Evolutionary conservation across 2,797 vertebrate species (phyloP), one percentile per base, ranked within the genome.

Genomic region (Anas bahamensis): DNA sequence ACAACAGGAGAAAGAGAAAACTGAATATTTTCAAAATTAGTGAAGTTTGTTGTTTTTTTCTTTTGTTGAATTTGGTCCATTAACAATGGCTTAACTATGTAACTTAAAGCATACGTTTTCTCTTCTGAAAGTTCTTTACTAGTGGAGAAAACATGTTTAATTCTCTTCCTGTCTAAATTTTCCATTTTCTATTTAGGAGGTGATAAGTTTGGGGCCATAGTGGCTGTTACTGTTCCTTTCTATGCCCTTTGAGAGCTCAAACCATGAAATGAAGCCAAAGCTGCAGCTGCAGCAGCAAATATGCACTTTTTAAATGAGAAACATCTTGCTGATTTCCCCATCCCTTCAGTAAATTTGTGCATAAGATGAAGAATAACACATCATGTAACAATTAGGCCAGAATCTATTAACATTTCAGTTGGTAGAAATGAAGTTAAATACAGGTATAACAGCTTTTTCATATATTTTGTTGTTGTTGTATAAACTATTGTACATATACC

Each of bases 281-380:
- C 89, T 96, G 95, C 95, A 97, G 95, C 90, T 97, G 95, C 78
- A 93, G 83, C 59, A 89, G 92, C 33, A 92, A 93, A 81, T 69
- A 86, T 76, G 33, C 41, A 73, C 83, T 90, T 94, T 66, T 66
- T 8, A 1, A 90, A 96, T 84, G 77, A 95, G 61, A 94, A 96
- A 95, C 89, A 94, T 93, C 83, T 95, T 95, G 85, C 53, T 92
- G 48, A 65, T 95, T 88, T 91, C n/a, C 46, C 50, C 46, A 90
- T 94, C 82, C 33, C 39, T 18, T 9, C 56, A 57, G 55, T 74
- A 92, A 92, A 92, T 85, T 74, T 66, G 42, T 73, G 70, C 18
- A 26, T 56, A 66, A 78, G 48, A 78, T 33, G 41, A 93, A 90
- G 80, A 94, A 53, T 65, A 77, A 44, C 44, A 64, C 55, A 29